Evolutionary conservation across 37 sponge, comb jelly and placozoan genomes (phyloP), one percentile per base, ranked within the genome.

Genomic region (Crambe crambe): DNA sequence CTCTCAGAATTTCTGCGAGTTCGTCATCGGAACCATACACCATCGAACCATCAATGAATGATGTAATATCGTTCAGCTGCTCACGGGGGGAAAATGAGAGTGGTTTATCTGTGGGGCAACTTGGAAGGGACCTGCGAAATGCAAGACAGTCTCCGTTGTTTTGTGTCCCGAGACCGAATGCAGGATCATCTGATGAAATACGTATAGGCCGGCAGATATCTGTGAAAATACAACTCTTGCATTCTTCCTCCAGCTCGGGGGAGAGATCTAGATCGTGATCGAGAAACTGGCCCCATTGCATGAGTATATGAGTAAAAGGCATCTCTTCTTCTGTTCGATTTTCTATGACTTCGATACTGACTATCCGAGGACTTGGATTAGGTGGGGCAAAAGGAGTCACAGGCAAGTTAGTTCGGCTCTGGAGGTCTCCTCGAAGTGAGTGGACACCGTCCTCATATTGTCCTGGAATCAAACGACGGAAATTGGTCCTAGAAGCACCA

Each of bases 241-340:
- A 85, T 37, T 82, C 79, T 17, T 23, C 79, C 22, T 77, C 79
- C 21, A 89, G 59, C 39, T 83, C 87, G 12, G 83, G 84, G 4
- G 42, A 25, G 36, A 82, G 69, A 74, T 83, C 84, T 21, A 89
- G 27, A 62, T 97, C 97, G 74, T 97, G 97, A 41, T 97, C 97
- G 25, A 97, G 76, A 57, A 93, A 97, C 75, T 97, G 97, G 5
- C 97, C 97, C 82, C 82, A 97, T 83, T 97, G 97, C 92, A 97
- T 94, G 51, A 91, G 85, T 31, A 97, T 72, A 68, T 91, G 94
- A 23, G 92, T 94, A 42, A 90, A 75, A 30, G 70, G 78, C 0
- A 47, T 29, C 31, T 84, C 85, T 0, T 84, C 77, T 44, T 72
- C 51, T n/a, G 51, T 43, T 37, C 60, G 30, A 30, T 74, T 63